Base-by-base conservation (phyloP, 2,797 vertebrate genomes). In the Chaenodraco wilsoni region DNA sequence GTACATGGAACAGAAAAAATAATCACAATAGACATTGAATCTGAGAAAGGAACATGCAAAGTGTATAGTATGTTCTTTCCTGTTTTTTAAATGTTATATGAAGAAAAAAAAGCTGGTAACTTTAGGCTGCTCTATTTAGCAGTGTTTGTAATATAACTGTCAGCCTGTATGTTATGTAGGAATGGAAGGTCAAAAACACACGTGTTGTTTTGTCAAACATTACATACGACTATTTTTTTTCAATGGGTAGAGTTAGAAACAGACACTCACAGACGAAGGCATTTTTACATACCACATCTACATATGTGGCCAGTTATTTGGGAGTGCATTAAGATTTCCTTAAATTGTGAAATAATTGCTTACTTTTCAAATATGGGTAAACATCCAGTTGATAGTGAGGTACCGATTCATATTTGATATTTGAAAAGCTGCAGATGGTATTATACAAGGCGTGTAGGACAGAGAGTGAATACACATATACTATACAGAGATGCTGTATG, bases 41-140 rank as follows among this genome's bases (percentile, higher is more conserved):
- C 33, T 37, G 33, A 37, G 33, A 37, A 37, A 27, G 27, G 27
- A 27, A 27, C 27, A 27, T 27, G 23, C 23, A 27, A 27, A 27
- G 23, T 3, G 3, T 27, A 27, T 27, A 3, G 23, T 4, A 27
- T 27, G 23, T 27, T 27, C 23, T 27, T 27, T 27, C 27, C 27
- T 27, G 64, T 79, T 83, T 81, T 81, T 17, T 5, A 84, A 74
- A 21, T 40, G 63, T 61, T 51, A 50, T 31, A 69, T 27, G 15
- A 61, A 13, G 69, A 65, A 23, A 76, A 84, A 72, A 65, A 76
- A 84, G 69, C 81, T 86, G 86, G 67, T 83, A 57, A 13, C 9
- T 61, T 75, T 49, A 71, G 56, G 21, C 57, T 65, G 67, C 77
- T 74, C 19, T 78, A 4, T 84, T 74, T 67, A 45, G 54, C 56